Evolutionary conservation across 2,888 invertebrate species (phyloP).

Genomic region (Anodontia alba): DNA sequence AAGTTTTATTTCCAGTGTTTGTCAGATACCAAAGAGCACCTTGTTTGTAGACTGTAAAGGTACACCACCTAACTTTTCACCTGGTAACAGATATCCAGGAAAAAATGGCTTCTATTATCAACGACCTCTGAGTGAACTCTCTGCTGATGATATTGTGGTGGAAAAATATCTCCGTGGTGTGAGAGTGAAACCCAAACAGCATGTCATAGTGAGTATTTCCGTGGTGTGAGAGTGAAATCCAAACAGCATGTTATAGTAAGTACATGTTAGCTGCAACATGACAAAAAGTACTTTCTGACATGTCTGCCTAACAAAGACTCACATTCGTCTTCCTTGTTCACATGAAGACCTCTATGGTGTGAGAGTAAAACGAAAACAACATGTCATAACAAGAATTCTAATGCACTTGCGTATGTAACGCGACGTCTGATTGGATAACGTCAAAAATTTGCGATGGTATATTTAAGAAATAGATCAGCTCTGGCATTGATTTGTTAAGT

Average conservation of each 20-base stretch:
- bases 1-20: slow-evolving; percentile 73
- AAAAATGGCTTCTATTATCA: slow-evolving; percentile 58
- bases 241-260: slow-evolving; percentile 53
- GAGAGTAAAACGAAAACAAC: slow-evolving; percentile 59
- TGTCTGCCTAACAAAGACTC: too few relatives aligned
- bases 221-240: slow-evolving; percentile 69
- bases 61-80: slow-evolving; percentile 11
- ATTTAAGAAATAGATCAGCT: too few relatives aligned
- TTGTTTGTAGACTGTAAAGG: slow-evolving; percentile 78
- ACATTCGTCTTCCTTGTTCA: too few relatives aligned
- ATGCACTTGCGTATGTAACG: too few relatives aligned
- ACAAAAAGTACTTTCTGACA: too few relatives aligned
- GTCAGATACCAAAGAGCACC: slow-evolving; percentile 77
- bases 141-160: slow-evolving; percentile 62
- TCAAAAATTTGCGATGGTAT: too few relatives aligned
- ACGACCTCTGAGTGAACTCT: slow-evolving; percentile 48
- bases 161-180: slow-evolving; percentile 66
- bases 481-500: too few relatives aligned
- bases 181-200: slow-evolving; percentile 59
- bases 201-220: slow-evolving; percentile 54
- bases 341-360: slow-evolving; percentile 69
- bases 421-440: too few relatives aligned
- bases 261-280: too few relatives aligned
- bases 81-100: slow-evolving; percentile 24
- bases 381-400: too few relatives aligned